Evolutionary conservation across 1,140 invertebrate genomes (phyloP).

Genomic region (Nilaparvata lugens): DNA sequence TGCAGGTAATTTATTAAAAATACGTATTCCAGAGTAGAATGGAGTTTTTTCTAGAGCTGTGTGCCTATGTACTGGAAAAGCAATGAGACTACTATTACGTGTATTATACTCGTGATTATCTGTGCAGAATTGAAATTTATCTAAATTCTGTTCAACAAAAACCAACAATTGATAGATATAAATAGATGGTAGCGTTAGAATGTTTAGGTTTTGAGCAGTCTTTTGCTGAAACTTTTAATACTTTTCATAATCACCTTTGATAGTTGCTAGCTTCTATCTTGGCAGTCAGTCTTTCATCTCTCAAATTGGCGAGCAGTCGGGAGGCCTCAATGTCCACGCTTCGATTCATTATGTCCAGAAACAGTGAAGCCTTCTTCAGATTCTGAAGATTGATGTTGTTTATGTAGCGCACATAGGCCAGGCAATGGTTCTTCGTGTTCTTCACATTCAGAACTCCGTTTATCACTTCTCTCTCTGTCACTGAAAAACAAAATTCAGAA

Average conservation of each 20-base stretch:
- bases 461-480: conserved; percentile 95
- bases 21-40: too few relatives aligned
- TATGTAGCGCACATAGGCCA: conserved; percentile 93
- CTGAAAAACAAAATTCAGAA: conserved; percentile 43
- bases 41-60: too few relatives aligned
- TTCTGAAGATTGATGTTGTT: conserved; percentile 97
- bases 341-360: conserved; percentile 88
- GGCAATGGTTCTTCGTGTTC: conserved; percentile 91
- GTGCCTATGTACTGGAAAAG: too few relatives aligned
- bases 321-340: conserved; percentile 90
- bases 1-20: too few relatives aligned
- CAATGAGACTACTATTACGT: too few relatives aligned
- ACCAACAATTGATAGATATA: too few relatives aligned
- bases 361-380: conserved; percentile 84
- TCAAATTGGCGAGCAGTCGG: conserved; percentile 76
- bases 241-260: conserved; percentile 67
- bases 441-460: conserved; percentile 89
- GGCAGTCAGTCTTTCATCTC: conserved; percentile 76
- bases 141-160: too few relatives aligned
- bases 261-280: conserved; percentile 84
- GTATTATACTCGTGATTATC: too few relatives aligned
- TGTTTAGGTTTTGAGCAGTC: too few relatives aligned
- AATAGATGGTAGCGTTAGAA: too few relatives aligned
- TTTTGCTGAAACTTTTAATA: too few relatives aligned
- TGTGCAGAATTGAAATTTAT: too few relatives aligned